phyloP scores from a whole-genome alignment of 2,113 vertebrate genomes.

The Nansenia antarctica region DNA sequence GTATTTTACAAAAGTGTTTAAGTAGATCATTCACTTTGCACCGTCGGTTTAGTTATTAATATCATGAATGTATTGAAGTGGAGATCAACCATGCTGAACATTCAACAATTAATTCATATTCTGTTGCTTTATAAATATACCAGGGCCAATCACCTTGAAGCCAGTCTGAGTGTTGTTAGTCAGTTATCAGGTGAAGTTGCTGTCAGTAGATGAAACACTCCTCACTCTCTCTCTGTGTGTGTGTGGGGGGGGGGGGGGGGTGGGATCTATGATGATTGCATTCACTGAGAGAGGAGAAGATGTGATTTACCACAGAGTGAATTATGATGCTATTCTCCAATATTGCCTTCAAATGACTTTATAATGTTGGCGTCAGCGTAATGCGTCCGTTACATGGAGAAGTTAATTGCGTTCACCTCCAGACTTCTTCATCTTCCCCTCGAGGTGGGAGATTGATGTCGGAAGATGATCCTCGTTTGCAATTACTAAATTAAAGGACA shows the following conservation, averaged over 20 bases:
- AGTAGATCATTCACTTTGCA: conserved; percentile 6
- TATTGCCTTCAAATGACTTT: conserved; percentile 19
- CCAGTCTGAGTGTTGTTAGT: no score
- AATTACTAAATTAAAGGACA: conserved; percentile 47
- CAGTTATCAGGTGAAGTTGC: conserved; percentile 60
- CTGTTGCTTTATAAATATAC: no score
- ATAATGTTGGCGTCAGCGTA: conserved; percentile 32
- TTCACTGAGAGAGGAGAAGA: conserved; percentile 5
- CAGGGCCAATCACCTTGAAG: no score
- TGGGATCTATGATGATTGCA: no score
- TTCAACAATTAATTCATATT: no score
- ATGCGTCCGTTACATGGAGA: conserved; percentile 32
- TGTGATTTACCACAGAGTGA: neutral
- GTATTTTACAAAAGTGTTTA: conserved; percentile 1
- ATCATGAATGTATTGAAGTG: no score
- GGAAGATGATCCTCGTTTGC: conserved; percentile 36
- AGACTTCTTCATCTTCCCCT: conserved; percentile 36
- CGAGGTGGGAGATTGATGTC: conserved; percentile 40
- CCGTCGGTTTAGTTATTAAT: no score
- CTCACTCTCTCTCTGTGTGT: conserved; percentile 15
- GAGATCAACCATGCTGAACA: no score
- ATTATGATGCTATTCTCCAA: conserved; percentile 13
- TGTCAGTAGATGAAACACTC: conserved; percentile 44
- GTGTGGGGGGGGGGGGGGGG: no score
- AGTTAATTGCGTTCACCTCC: conserved; percentile 49